Conservation (phyloP, 2,113 vertebrate genomes). For the Bubo bubo region DNA sequence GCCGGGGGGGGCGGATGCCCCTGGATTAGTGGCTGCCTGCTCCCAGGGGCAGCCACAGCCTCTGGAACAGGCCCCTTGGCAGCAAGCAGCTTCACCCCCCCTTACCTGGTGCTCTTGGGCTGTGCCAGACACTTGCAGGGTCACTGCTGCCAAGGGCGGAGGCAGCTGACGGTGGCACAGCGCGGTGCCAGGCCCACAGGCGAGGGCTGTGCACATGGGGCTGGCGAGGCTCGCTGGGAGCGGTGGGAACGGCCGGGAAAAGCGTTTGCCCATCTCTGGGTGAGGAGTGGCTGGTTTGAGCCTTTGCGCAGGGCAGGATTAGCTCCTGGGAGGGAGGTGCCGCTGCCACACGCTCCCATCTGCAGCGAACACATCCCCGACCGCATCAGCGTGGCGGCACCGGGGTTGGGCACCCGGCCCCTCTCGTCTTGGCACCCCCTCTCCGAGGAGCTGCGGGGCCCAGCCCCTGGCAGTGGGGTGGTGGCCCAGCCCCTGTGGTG, state of each 20-base stretch:
- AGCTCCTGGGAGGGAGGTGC: accelerated
- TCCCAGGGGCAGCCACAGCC: too few species aligned
- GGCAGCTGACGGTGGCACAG: accelerated
- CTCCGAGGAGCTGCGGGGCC: background rate
- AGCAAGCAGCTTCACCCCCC: too few species aligned
- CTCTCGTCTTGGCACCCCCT: background rate
- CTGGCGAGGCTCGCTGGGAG: background rate
- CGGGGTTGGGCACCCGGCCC: background rate
- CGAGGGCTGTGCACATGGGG: background rate
- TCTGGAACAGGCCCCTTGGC: too few species aligned
- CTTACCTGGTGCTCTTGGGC: too few species aligned
- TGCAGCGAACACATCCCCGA: too few species aligned
- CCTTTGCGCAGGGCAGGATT: background rate
- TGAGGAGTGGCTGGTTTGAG: background rate
- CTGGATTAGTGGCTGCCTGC: too few species aligned
- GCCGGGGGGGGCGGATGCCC: too few species aligned
- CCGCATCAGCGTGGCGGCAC: background rate
- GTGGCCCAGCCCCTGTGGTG: accelerated
- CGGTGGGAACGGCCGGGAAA: accelerated
- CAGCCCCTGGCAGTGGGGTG: accelerated
- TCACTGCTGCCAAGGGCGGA: too few species aligned
- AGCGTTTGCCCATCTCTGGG: background rate
- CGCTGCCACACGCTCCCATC: background rate
- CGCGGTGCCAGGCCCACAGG: background rate
- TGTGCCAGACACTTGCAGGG: too few species aligned